Evolutionary conservation across 2,888 invertebrate genomes (phyloP), one percentile per base, ranked within the genome.

Genomic region (Boloria selene): DNA sequence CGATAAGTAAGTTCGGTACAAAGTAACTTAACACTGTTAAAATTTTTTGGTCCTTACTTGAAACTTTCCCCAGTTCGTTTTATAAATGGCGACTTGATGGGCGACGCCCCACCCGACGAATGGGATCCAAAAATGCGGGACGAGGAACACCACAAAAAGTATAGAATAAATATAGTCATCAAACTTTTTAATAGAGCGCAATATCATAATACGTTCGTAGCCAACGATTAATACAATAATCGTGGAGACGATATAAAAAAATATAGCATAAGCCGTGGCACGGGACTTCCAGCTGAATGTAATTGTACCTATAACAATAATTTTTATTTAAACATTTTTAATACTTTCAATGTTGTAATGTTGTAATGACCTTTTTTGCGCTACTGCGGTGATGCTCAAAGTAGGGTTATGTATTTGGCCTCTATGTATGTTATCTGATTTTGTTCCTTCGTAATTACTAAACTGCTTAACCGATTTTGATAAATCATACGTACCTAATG

Each of bases 101-200:
- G 95, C 95, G 26, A 95, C 95, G 0, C 95, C 94, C 95, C 95
- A 95, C 0, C 95, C 95, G 14, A 95, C 94, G 75, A 94, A 95
- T 0, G 95, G 95, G 53, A 95, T 94, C 94, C 94, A 95, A 81
- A 95, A 95, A 77, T 95, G 95, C 0, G 95, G 95, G 13, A 95
- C 91, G 55, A 95, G 87, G 76, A 94, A 95, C 13, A 95, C 91
- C 0, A 95, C 90, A 76, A 95, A 95, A 17, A 95, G 86, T 63
- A 95, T 93, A 0, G 95, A 94, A 77, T 95, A 95, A 73, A 95
- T 95, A 75, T 95, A 95, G 74, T 95, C 95, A 77, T 95, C 95
- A 74, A 95, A 95, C 74, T 93, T 93, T 63, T 89, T 92, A 70
- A 93, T 94, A 31, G 94, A 94, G 16, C 93, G 88, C 44, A 95